A percentile compares a stretch with the other conserved stretches of the same genome.
phyloP scores from a whole-genome alignment of 2,113 vertebrate genomes.

The Myiopsitta monachus region DNA sequence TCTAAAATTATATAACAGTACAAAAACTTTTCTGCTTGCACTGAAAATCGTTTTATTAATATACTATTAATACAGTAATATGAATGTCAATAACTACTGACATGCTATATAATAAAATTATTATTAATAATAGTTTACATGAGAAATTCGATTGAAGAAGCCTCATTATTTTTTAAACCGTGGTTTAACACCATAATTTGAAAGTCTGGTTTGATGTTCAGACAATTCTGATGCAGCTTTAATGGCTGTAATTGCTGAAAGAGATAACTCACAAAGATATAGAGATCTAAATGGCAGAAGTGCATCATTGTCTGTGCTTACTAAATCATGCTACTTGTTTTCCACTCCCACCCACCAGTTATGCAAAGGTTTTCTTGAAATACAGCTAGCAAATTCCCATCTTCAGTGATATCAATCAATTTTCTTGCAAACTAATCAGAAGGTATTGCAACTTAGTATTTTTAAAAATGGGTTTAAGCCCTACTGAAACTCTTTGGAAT shows the following conservation, averaged over 20 bases:
- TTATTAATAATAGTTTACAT: not conserved
- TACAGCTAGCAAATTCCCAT: not conserved
- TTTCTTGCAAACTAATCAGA: not conserved
- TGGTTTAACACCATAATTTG: not conserved
- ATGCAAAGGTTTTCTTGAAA: not conserved
- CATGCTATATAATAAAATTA: not conserved
- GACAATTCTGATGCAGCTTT: not conserved
- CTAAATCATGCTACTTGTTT: not conserved
- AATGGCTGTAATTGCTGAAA: not conserved
- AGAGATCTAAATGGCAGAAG: not conserved
- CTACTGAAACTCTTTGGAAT: not conserved
- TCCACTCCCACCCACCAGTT: not conserved
- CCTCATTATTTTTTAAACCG: not conserved
- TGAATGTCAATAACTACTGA: accelerated
- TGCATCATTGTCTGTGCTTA: not conserved
- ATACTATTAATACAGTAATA: not conserved
- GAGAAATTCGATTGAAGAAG: not conserved
- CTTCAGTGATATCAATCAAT: not conserved
- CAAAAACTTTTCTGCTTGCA: not conserved
- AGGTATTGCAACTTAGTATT: accelerated
- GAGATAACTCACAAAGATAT: not conserved
- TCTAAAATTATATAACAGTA: not conserved
- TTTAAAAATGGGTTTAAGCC: not conserved
- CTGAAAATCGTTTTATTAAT: not conserved
- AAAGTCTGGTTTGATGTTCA: not conserved